Evolutionary conservation across 2,797 vertebrate species (phyloP).

Genomic region (Enteromius afrohamiltoni): DNA sequence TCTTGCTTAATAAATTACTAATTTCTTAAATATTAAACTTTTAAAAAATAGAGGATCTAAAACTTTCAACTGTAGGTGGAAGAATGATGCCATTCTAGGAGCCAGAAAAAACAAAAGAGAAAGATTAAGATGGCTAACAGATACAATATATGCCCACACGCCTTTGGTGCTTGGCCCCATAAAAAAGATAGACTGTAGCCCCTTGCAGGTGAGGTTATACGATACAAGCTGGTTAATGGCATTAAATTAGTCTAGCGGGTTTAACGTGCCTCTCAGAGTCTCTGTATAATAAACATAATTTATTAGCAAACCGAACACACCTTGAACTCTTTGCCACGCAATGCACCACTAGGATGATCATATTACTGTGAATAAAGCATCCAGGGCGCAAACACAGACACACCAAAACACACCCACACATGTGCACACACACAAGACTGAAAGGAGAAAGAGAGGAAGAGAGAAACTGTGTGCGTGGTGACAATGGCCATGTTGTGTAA

Average conservation of each 20-base stretch:
- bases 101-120: background rate
- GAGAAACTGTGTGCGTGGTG: background rate
- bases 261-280: conserved; percentile 24
- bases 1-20: background rate
- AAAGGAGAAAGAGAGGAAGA: background rate
- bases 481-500: conserved; percentile 22
- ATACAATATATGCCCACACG: background rate
- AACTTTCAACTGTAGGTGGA: background rate
- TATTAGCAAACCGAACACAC: conserved; percentile 39
- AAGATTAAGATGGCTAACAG: conserved; percentile 4
- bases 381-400: conserved; percentile 26
- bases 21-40: background rate
- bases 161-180: background rate
- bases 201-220: conserved; percentile 10
- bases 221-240: conserved; percentile 33
- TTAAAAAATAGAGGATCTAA: background rate
- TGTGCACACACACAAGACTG: conserved; percentile 5
- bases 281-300: conserved; percentile 49
- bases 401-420: conserved; percentile 25
- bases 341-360: conserved; percentile 41
- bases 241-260: conserved; percentile 34
- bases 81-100: background rate
- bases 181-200: conserved; percentile 2
- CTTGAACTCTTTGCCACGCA: conserved; percentile 33
- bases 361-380: conserved; percentile 44